Percentiles rank a stretch among this genome's conserved stretches.
Conservation (phyloP, 2,888 invertebrate genomes). For the Calliopum simillimum region DNA sequence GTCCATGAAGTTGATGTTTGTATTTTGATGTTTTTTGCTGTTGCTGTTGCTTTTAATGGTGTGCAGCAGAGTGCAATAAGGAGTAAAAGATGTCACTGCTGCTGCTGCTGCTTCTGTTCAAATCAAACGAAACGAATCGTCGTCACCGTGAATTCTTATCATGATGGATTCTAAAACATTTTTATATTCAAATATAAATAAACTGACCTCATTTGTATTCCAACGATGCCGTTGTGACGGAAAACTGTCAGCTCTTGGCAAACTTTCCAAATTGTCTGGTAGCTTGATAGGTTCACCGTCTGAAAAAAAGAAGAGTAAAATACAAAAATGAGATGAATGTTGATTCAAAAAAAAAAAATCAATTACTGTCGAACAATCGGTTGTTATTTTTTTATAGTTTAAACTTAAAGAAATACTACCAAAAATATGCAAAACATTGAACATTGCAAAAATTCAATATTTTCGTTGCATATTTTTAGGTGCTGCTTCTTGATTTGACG, state of each 20-base stretch:
- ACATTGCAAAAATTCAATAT: constrained; percentile 44
- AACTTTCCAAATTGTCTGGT: constrained; percentile 94
- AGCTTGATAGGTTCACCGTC: constrained; percentile 94
- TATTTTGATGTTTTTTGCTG: constrained; percentile 29
- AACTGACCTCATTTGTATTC: constrained; percentile 97
- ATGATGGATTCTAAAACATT: constrained; percentile 33
- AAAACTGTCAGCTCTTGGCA: constrained; percentile 94
- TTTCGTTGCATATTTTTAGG: too few species aligned
- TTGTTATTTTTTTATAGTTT: constrained; percentile 19
- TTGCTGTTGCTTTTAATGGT: constrained; percentile 1
- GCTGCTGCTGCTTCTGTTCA: not conserved
- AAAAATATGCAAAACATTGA: constrained; percentile 43
- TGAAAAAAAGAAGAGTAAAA: constrained; percentile 63
- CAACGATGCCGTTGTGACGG: constrained; percentile 95
- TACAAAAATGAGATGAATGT: constrained; percentile 36
- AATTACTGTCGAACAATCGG: constrained; percentile 36
- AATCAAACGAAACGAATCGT: not conserved
- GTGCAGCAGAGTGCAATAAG: constrained; percentile 3
- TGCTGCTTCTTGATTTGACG: too few species aligned
- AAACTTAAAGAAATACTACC: constrained; percentile 30
- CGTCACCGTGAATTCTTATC: constrained; percentile 1
- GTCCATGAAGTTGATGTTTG: constrained; percentile 12
- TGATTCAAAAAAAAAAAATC: constrained; percentile 51
- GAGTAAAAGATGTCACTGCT: not conserved
- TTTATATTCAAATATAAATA: constrained; percentile 53